Evolutionary conservation across 2,888 invertebrate species (phyloP), one percentile per base, ranked within the genome.

Genomic region (Heliconius cydno): DNA sequence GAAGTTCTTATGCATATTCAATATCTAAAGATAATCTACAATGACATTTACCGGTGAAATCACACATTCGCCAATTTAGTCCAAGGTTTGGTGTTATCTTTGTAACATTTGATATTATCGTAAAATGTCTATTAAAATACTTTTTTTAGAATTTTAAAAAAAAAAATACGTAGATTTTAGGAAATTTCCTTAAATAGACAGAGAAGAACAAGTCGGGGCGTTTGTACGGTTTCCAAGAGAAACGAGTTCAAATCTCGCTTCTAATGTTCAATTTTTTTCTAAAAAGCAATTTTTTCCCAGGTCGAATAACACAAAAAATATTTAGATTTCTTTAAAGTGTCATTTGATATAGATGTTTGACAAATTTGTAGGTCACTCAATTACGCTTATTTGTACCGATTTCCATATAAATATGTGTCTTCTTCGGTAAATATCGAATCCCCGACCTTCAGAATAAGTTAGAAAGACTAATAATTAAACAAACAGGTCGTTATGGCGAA

Each of bases 11-110:
- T 41, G n/a, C 10, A 70, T 70, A 38, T 41, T n/a, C 52, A 57
- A 57, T 73, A 73, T 57, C 30, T 46, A 52, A 12, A 57, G 30
- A 72, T 72, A 72, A 72, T 52, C 52, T 34, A 30, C 10, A n/a
- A 34, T 25, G 57, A 73, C 72, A 57, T 73, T 73, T 57, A 75
- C 63, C 75, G 41, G 41, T 3, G 38, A 75, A 75, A 75, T 75
- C 41, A 75, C 28, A 25, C 6, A 65, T 75, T 63, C 22, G 75
- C 63, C 63, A 75, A 75, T 65, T 63, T 75, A 65, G 75, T 63
- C 41, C 75, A 75, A 75, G 75, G 75, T 25, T 19, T 5, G 34
- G n/a, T 28, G 13, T 74, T 75, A 75, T 65, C 75, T 75, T 65
- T 28, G 65, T 70, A 70, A 41, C 25, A 41, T 41, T 46, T 41